A percentile compares a stretch with the other conserved stretches of the same genome.
Evolutionary conservation across 1,140 invertebrate genomes (phyloP).

Genomic region (Monochamus saltuarius): DNA sequence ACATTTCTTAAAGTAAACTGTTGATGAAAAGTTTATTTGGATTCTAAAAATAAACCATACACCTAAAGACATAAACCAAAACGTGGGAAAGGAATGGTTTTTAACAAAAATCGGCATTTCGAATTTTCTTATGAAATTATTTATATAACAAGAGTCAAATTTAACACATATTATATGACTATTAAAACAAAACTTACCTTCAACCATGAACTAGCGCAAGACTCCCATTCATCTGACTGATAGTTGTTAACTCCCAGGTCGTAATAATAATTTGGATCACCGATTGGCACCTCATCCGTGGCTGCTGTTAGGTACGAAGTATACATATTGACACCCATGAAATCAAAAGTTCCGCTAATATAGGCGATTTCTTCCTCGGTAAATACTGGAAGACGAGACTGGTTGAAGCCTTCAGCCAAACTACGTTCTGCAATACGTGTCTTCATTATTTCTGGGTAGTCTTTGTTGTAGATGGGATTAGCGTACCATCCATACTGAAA

Average conservation of each 20-base stretch:
- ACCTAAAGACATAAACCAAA: too few relatives aligned
- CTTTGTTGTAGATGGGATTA: slow-evolving; percentile 57
- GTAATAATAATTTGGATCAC: slow-evolving; percentile 2
- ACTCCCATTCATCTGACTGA: too few relatives aligned
- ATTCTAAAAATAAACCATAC: too few relatives aligned
- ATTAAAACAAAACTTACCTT: neutral
- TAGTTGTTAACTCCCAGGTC: slow-evolving; percentile 5
- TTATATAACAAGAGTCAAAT: too few relatives aligned
- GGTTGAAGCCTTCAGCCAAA: slow-evolving; percentile 47
- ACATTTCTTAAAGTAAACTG: too few relatives aligned
- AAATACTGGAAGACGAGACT: slow-evolving; percentile 55
- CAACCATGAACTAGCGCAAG: too few relatives aligned
- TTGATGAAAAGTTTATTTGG: too few relatives aligned
- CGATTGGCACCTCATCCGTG: neutral
- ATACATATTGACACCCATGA: slow-evolving; percentile 47
- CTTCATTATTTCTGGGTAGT: slow-evolving; percentile 59
- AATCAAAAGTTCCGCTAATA: slow-evolving; percentile 46
- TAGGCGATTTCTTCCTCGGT: slow-evolving; percentile 51
- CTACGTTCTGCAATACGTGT: slow-evolving; percentile 52
- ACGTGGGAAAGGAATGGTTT: too few relatives aligned
- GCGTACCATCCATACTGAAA: slow-evolving; percentile 34
- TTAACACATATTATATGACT: too few relatives aligned
- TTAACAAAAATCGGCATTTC: too few relatives aligned
- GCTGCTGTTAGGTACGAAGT: slow-evolving; percentile 40
- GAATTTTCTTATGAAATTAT: too few relatives aligned